A percentile compares a stretch with the other conserved stretches of the same genome.
These are phyloP conservation scores for Phrynocephalus vlangalii DNA, from an alignment of 2,797 vertebrate species.

Conservation along the genomic window DNA sequence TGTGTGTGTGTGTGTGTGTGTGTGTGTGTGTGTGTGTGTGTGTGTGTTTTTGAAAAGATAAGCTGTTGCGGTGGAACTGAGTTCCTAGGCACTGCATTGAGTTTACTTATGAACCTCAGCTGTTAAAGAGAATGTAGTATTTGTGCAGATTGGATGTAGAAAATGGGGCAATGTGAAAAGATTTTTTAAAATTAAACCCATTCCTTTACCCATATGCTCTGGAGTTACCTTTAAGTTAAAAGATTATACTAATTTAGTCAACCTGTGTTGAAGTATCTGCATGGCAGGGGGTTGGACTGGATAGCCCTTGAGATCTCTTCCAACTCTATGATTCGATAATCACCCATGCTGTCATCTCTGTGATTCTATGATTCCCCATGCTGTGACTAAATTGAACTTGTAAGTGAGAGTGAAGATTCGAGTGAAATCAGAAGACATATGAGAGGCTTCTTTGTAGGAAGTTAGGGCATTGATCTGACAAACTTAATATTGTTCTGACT, in stretches of 20 bases:
- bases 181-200: neutral
- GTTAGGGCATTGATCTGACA: neutral
- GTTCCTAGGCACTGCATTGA: neutral
- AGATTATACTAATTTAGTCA: no score
- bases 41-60: neutral
- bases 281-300: no score
- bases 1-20: neutral
- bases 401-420: neutral
- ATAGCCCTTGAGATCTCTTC: no score
- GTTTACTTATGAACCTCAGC: neutral
- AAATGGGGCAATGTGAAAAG: neutral
- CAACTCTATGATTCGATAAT: no score
- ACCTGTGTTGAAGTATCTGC: neutral
- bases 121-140: neutral
- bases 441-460: neutral
- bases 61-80: neutral
- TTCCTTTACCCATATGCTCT: neutral
- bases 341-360: no score
- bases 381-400: neutral
- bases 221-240: neutral
- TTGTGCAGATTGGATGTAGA: neutral
- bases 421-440: neutral
- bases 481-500: neutral
- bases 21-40: neutral
- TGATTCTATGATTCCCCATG: no score